Base-by-base conservation (phyloP, 2,797 vertebrate genomes). In the Hyperoplus lanceolatus region DNA sequence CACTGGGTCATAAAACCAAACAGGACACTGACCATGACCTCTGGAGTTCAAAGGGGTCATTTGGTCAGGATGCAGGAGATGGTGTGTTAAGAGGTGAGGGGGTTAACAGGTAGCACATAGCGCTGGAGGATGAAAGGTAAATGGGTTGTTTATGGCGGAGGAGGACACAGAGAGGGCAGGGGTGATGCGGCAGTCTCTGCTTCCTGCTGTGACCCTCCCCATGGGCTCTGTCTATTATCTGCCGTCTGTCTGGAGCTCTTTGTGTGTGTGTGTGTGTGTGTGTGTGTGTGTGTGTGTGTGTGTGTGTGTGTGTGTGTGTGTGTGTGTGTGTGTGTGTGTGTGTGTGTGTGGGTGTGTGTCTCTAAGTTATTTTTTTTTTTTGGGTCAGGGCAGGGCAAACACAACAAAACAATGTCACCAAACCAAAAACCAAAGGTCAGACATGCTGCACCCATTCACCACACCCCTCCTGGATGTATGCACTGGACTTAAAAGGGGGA, bases 61-160 rank as follows among this genome's bases (percentile, higher is more conserved):
- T 29, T 70, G 89, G 80, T 89, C 69, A 82, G 70, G 63, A 74
- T 46, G 56, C 58, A 64, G 80, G 42, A 62, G 83, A 60, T 88
- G 66, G 54, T 60, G 75, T 74, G 79, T 88, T 83, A 62, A 29
- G 0, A 29, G 29, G 29, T 29, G 29, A 29, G 29, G 78, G 55
- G 89, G 82, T 89, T 85, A 91, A 90, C 90, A 92, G 90, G 91
- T 92, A 92, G 83, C 68, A 56, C 60, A 45, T 57, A 83, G 72
- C 46, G 13, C 39, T 9, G 29, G 5, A 39, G 81, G 90, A 89
- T 91, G 82, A 92, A 93, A 92, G 89, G 75, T 83, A 79, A 50
- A 77, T 60, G 29, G 15, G 70, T 68, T 81, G 80, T 93, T 91
- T 93, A 92, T 83, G 85, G 77, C 54, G 60, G 66, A 13, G 41